Base-by-base conservation (phyloP, 1,140 invertebrate genomes). In the Anadara kagoshimensis region DNA sequence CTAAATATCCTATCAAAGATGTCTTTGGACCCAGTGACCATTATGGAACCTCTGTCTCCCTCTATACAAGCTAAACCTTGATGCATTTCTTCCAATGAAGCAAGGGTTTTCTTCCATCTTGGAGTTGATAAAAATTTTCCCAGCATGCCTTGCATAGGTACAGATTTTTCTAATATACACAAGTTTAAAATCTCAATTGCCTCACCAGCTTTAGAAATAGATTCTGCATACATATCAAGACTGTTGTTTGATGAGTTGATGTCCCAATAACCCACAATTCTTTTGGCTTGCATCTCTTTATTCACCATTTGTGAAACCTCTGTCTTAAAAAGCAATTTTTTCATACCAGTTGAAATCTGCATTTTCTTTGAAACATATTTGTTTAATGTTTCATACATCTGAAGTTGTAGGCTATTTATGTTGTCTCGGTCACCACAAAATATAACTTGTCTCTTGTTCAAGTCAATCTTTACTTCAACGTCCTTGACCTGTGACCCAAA, bases 391-490 rank as follows among this genome's bases (percentile, higher is more conserved):
- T 73, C 70, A 26, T 54, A 51, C 64, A 67, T 67, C 41, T 67
- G 53, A 11, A 56, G 26, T 24, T 43, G 3, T 18, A 43, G 49
- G 11, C 54, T 22, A 54, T 67, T 43, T 16, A 67, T 29, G 12
- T 67, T 51, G 7, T 7, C 22, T 10, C n/a, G 29, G 11, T 36
- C 20, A 1, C 64, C 64, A 8, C 26, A 22, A 22, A 67, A 56
- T n/a, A 45, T 66, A 26, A 73, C 64, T 36, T 66, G 45, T 29
- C 45, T 66, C 61, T 61, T 62, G 22, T 67, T 45, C 11, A 67
- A 22, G 24, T 73, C 29, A 53, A 56, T 36, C 8, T 49, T 29
- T 0, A 62, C 53, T 10, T 67, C 47, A 18, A 73, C 56, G 20
- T 57, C 56, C 4, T n/a, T 45, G 5, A 67, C 11, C 4, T 36